phyloP scores from a whole-genome alignment of 2,113 vertebrate species.

The Eidolon helvum region DNA sequence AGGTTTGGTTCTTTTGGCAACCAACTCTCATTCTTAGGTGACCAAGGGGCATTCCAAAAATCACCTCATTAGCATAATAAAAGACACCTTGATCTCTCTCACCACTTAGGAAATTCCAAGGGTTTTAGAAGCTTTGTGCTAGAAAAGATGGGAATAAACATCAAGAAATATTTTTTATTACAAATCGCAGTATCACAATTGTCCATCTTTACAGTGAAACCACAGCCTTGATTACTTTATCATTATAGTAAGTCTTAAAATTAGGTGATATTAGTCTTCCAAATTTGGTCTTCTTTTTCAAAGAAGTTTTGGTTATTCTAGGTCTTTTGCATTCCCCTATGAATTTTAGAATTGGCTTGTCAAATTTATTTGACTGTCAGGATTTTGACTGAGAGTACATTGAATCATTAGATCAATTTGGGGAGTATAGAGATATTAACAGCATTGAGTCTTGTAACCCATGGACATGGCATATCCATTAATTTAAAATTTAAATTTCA shows the following conservation, averaged over 20 bases:
- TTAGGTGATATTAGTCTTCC: not conserved
- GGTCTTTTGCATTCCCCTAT: not conserved
- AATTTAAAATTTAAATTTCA: not conserved
- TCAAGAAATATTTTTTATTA: not conserved
- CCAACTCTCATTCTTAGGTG: not conserved
- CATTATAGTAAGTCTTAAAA: not conserved
- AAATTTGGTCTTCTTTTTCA: not conserved
- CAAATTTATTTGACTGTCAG: not conserved
- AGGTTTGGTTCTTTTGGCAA: not conserved
- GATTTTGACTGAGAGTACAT: not conserved
- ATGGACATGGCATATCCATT: not conserved
- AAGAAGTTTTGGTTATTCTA: not conserved
- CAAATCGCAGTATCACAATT: not conserved
- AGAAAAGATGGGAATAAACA: not conserved
- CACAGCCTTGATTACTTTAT: not conserved
- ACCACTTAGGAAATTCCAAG: not conserved
- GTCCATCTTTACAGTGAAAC: not conserved
- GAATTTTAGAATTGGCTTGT: constrained; percentile 8
- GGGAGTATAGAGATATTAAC: not conserved
- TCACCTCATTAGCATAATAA: not conserved
- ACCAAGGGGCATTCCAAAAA: not conserved
- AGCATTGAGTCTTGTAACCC: not conserved
- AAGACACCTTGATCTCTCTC: not conserved
- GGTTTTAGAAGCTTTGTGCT: not conserved
- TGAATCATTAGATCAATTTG: not conserved